Base-by-base conservation (phyloP, 2,888 invertebrate species). In the Drosophila rellima region DNA sequence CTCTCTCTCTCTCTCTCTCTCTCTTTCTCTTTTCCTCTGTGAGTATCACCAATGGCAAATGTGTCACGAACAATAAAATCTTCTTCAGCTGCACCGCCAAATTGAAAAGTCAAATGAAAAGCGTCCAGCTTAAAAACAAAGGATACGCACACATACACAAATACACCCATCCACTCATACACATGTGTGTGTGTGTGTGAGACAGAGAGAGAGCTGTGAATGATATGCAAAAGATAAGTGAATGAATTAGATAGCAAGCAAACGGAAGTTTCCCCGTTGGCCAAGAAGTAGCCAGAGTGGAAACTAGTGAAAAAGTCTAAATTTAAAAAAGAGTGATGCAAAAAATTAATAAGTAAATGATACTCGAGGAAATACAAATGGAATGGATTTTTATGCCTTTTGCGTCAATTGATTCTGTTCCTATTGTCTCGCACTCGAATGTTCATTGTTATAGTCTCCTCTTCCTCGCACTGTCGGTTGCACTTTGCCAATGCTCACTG, bases 61-160 rank as follows among this genome's bases (percentile, higher is more conserved):
- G 40, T 55, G 55, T 51, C 55, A 33, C 31, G 8, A 8, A 10
- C 59, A 31, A 48, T 42, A n/a, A 40, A 15, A 35, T 13, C 23
- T n/a, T n/a, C 13, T 29, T 20, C 15, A 35, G 26, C 29, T 33
- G 3, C 18, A 18, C 18, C 37, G 45, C 20, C 31, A 56, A 63
- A 48, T 52, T 45, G 18, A 61, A 64, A 47, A 63, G 20, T 18
- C 47, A 45, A 51, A 59, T 55, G 33, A 44, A 51, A 37, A 57
- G 50, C 59, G 60, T 60, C 33, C 59, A 60, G 44, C 33, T 8
- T 33, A 29, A 54, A 61, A 61, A 71, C 39, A 57, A 54, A 39
- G 29, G 29, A 57, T 31, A 26, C 17, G n/a, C 15, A 47, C 29
- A 40, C 23, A 56, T 8, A 2, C n/a, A 40, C 13, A 18, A 15